phyloP scores from a whole-genome alignment of 2,797 vertebrate genomes.

The Botia kubotai region DNA sequence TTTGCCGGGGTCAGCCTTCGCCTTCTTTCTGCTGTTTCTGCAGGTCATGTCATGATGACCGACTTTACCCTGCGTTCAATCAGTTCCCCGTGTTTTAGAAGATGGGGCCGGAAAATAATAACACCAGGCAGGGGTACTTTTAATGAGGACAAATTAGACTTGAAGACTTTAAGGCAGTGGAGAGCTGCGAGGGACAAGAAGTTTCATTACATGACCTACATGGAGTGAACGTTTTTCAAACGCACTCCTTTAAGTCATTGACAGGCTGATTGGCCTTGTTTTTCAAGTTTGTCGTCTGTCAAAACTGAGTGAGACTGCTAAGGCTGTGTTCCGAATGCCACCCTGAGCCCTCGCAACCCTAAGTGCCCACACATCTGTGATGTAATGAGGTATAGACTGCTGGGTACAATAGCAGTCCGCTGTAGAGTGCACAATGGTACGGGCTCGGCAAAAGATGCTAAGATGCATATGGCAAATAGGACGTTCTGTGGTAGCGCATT shows the following conservation, averaged over 20 bases:
- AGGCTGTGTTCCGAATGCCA: background rate
- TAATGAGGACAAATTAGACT: slow-evolving; percentile 65
- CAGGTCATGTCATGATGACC: slow-evolving; percentile 63
- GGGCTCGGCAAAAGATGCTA: background rate
- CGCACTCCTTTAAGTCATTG: slow-evolving; percentile 16
- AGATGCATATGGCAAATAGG: background rate
- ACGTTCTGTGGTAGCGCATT: background rate
- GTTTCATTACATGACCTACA: slow-evolving; percentile 50
- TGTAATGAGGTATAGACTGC: background rate
- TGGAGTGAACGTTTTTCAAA: slow-evolving; percentile 36
- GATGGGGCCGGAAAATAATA: slow-evolving; percentile 58
- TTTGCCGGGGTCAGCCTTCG: slow-evolving; percentile 60
- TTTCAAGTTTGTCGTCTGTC: slow-evolving; percentile 21
- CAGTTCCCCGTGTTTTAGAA: slow-evolving; percentile 56
- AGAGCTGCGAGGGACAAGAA: slow-evolving; percentile 41
- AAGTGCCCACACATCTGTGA: background rate
- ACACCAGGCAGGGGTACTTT: slow-evolving; percentile 62
- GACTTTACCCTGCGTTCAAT: slow-evolving; percentile 61
- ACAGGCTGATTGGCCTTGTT: slow-evolving; percentile 18
- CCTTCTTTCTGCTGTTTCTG: slow-evolving; percentile 61
- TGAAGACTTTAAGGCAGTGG: slow-evolving; percentile 5
- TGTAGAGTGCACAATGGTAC: background rate
- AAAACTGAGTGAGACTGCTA: slow-evolving; percentile 5
- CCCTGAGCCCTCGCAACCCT: background rate
- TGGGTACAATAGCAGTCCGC: background rate